Evolutionary conservation across 2,797 vertebrate genomes (phyloP), one percentile per base, ranked within the genome.

Genomic region (Hydrocynus forskahlii): DNA sequence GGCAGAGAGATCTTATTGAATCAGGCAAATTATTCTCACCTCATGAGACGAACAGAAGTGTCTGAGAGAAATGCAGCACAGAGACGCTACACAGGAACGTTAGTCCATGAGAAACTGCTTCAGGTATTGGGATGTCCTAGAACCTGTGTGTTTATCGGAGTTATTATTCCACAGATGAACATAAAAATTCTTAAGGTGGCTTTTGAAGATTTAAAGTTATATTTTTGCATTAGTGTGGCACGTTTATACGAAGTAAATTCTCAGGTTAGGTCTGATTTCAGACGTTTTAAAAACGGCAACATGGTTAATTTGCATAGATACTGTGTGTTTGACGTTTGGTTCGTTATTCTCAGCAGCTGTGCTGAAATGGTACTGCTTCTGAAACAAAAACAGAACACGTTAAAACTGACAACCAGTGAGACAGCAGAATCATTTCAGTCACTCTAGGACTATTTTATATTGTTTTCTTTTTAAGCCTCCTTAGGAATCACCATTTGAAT

Each of bases 11-110:
- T 0, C 25, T 91, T 91, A 93, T 93, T 92, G 86, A 92, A 86
- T 93, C 91, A 94, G 90, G 90, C 90, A 93, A 93, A 93, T 86
- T 17, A 60, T 81, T 83, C 71, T 91, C 90, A 92, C 88, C 85
- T 93, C 91, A 92, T 74, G 79, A 76, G 87, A 86, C 86, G 88
- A 88, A 80, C 19, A 89, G 83, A 55, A 60, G 38, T 29, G 29
- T 29, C 29, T 29, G 29, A 29, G 29, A 29, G 29, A 29, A 29
- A 29, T 29, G 29, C 29, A 29, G 29, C 75, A n/a, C 59, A 54
- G 82, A 83, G 59, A 68, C 23, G 69, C 64, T 21, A 82, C 59
- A 72, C 83, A 70, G 77, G 60, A 79, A 57, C 68, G 63, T 7
- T 6, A 38, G 14, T 17, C 14, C 14, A 38, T 16, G 6, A 64